Percentiles rank a stretch among this genome's conserved stretches.
phyloP scores from a whole-genome alignment of 2,113 vertebrate species.

The Alligator mississippiensis region DNA sequence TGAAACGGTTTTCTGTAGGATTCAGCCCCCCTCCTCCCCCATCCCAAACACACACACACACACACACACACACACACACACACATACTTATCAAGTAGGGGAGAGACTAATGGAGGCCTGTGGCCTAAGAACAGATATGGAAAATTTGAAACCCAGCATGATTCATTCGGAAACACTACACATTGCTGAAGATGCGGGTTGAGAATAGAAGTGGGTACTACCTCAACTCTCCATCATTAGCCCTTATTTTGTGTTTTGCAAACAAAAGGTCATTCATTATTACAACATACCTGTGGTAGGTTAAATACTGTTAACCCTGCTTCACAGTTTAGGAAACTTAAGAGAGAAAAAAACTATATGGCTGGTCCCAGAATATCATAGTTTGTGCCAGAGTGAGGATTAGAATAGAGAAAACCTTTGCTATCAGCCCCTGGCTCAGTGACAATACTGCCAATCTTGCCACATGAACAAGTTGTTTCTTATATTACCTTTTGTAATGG shows the following conservation, averaged over 20 bases:
- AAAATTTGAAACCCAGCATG: neutral
- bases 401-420: neutral
- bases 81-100: too few species aligned
- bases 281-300: neutral
- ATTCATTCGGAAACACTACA: neutral
- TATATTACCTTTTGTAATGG: neutral
- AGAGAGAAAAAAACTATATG: neutral
- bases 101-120: neutral
- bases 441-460: neutral
- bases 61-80: too few species aligned
- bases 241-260: neutral
- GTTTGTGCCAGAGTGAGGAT: neutral
- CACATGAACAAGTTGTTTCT: neutral
- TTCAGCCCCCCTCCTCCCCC: neutral
- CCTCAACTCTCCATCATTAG: neutral
- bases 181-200: neutral
- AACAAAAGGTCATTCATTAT: neutral
- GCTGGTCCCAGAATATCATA: neutral
- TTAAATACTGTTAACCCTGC: neutral
- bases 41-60: too few species aligned
- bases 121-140: neutral
- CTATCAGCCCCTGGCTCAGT: neutral
- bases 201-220: neutral
- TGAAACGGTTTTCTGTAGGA: neutral
- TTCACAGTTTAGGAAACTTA: neutral